Percentiles rank a stretch among this genome's conserved stretches.
Evolutionary conservation across 2,888 invertebrate genomes (phyloP).

Genomic region (Plusia festucae): DNA sequence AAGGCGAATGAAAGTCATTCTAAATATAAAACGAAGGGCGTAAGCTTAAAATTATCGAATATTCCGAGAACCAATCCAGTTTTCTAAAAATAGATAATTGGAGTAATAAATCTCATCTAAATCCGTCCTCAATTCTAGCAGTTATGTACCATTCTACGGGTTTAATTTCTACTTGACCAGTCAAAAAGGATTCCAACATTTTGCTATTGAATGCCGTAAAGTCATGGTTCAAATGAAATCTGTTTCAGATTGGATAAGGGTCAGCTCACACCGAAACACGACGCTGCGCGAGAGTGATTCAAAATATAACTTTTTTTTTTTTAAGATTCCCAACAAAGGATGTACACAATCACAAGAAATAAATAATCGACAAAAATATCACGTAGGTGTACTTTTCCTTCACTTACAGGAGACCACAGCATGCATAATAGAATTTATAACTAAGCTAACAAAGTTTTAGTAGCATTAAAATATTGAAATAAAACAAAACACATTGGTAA

Average conservation of each 20-base stretch:
- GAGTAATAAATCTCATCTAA: background rate
- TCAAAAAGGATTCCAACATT: background rate
- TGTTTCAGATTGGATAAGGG: slow-evolving; percentile 2
- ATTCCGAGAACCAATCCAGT: background rate
- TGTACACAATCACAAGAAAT: too few species aligned
- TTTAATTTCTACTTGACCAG: background rate
- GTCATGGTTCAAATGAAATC: slow-evolving; percentile 11
- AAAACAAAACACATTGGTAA: too few species aligned
- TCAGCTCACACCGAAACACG: too few species aligned
- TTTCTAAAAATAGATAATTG: background rate
- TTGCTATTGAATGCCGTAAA: slow-evolving; percentile 6
- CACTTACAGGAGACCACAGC: too few species aligned
- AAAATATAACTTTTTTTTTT: too few species aligned
- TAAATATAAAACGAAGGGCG: background rate
- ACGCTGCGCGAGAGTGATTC: too few species aligned
- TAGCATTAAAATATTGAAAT: too few species aligned
- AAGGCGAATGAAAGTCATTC: background rate
- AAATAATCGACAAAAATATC: too few species aligned
- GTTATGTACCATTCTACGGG: background rate
- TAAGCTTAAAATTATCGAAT: background rate
- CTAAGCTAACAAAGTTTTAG: too few species aligned
- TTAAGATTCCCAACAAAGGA: too few species aligned
- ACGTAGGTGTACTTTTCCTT: too few species aligned
- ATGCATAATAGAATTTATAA: too few species aligned
- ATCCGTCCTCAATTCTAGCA: background rate